Evolutionary conservation across 2,113 vertebrate genomes (phyloP).

Genomic region (Myotis lucifugus): DNA sequence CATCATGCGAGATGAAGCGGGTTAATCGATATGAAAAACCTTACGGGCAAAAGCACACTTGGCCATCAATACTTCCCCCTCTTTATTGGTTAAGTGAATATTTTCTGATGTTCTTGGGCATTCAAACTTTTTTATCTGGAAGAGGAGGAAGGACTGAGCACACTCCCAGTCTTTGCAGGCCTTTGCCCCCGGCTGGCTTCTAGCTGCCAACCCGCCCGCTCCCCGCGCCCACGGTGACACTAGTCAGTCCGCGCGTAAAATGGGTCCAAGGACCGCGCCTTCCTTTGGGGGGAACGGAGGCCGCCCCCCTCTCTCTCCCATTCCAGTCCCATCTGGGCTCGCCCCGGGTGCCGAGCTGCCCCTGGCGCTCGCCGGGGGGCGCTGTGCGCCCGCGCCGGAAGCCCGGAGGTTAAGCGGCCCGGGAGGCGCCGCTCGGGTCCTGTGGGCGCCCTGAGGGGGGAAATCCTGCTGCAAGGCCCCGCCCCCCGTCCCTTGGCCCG

Average conservation of each 20-base stretch:
- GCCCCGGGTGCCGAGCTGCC: neutral
- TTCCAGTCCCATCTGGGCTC: neutral
- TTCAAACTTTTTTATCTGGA: neutral
- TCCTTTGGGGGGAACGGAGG: neutral
- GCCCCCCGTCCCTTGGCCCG: constrained; percentile 71
- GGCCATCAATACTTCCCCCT: neutral
- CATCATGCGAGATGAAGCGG: neutral
- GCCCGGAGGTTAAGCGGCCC: neutral
- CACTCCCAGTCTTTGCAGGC: neutral
- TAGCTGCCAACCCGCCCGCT: neutral
- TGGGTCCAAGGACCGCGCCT: neutral
- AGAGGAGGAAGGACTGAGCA: neutral
- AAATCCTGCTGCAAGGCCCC: constrained; percentile 66
- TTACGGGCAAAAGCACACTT: neutral
- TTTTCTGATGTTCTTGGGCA: neutral
- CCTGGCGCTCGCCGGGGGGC: constrained; percentile 72
- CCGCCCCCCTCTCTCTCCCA: neutral
- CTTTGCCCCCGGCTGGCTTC: neutral
- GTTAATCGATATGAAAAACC: neutral
- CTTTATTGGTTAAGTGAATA: neutral
- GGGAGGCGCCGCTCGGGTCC: constrained; percentile 27
- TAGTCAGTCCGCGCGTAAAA: neutral
- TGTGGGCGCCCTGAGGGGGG: constrained; percentile 26
- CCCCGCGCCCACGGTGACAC: neutral
- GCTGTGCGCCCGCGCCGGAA: constrained; percentile 57